Evolutionary conservation across 2,113 vertebrate genomes (phyloP).

Genomic region (Phycodurus eques): DNA sequence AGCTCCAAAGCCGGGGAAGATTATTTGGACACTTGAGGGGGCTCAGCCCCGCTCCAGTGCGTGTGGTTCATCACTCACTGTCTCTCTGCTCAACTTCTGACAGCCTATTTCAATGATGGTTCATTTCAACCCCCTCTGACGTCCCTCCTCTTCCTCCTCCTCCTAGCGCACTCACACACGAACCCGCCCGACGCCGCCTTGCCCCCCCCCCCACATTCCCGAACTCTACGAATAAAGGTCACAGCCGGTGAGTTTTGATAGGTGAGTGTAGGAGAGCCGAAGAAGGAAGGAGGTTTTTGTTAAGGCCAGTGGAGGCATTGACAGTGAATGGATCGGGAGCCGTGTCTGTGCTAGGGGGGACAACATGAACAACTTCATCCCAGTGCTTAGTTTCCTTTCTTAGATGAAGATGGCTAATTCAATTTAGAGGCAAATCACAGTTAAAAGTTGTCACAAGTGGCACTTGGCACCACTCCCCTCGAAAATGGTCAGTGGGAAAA

Average conservation of each 20-base stretch:
- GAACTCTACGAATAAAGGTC: slow-evolving; percentile 57
- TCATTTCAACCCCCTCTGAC: slow-evolving; percentile 57
- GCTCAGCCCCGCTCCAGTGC: slow-evolving; percentile 17
- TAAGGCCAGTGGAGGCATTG: slow-evolving; percentile 26
- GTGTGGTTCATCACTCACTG: slow-evolving; percentile 27
- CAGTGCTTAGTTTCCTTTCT: background rate
- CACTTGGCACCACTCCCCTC: too few relatives aligned
- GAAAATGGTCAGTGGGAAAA: too few relatives aligned
- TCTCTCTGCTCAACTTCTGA: slow-evolving; percentile 32
- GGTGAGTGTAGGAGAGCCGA: slow-evolving; percentile 31
- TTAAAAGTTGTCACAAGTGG: too few relatives aligned
- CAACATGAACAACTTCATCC: slow-evolving; percentile 27
- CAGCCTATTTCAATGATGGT: slow-evolving; percentile 52
- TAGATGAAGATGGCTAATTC: too few relatives aligned
- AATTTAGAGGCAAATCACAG: too few relatives aligned
- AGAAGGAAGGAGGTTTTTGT: slow-evolving; percentile 12
- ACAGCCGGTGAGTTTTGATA: slow-evolving; percentile 56
- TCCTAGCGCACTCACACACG: slow-evolving; percentile 30
- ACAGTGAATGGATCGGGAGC: slow-evolving; percentile 23
- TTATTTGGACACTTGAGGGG: slow-evolving; percentile 12
- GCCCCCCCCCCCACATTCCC: background rate
- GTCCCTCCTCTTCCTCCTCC: slow-evolving; percentile 33
- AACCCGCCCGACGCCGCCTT: background rate
- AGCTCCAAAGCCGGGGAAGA: background rate
- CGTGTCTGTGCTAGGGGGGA: background rate